phyloP scores from a whole-genome alignment of 2,888 invertebrate species.

The Hartigia nigra region DNA sequence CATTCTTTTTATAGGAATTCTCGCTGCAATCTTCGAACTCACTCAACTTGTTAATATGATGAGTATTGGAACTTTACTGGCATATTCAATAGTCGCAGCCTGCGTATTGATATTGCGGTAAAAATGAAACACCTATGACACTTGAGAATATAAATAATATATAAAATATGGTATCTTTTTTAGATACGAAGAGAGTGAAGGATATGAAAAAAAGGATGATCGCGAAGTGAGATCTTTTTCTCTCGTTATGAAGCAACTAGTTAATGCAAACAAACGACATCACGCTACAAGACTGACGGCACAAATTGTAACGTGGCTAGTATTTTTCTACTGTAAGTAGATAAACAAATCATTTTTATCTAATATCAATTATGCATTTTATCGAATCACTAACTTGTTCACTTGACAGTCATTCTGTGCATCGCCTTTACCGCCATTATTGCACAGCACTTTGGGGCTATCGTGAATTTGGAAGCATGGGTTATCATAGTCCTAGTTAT shows the following conservation, averaged over 20 bases:
- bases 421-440: constrained; percentile 37
- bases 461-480: constrained; percentile 31
- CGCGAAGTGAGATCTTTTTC: constrained; percentile 47
- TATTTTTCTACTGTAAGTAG: constrained; percentile 65
- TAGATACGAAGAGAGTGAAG: constrained; percentile 64
- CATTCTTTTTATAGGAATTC: constrained; percentile 70
- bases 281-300: constrained; percentile 66
- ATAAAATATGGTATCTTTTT: constrained; percentile 23
- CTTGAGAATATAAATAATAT: neutral
- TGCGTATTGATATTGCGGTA: constrained; percentile 86
- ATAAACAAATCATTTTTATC: constrained; percentile 4
- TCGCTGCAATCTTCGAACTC: constrained; percentile 87
- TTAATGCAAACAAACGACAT: constrained; percentile 63
- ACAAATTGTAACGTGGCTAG: constrained; percentile 64
- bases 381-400: neutral
- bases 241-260: constrained; percentile 56
- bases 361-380: neutral
- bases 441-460: constrained; percentile 32
- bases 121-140: constrained; percentile 12
- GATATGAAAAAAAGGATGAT: constrained; percentile 60
- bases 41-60: constrained; percentile 89
- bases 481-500: constrained; percentile 35
- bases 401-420: constrained; percentile 32
- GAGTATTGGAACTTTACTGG: constrained; percentile 88
- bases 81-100: constrained; percentile 90